Conservation (phyloP, 2,797 vertebrate genomes). For the Anguilla megastoma region DNA sequence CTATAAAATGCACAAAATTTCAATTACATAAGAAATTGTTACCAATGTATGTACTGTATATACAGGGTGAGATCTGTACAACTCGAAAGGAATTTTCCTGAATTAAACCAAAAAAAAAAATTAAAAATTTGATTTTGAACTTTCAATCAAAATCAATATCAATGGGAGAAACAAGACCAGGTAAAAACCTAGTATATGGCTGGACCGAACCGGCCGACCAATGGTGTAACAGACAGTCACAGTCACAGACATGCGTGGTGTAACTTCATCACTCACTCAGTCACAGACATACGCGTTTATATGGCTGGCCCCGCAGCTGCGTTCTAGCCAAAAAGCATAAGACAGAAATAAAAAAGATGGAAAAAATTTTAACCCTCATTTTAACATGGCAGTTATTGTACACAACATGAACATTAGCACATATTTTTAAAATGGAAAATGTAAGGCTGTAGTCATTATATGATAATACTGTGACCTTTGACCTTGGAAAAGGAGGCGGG, state of each 20-base stretch:
- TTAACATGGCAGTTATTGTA: neutral
- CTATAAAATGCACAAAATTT: neutral
- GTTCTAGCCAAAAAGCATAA: neutral
- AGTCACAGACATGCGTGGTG: no score
- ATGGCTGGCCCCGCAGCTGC: no score
- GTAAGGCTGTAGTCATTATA: neutral
- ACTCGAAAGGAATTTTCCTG: neutral
- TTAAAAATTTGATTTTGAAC: neutral
- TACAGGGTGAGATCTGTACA: neutral
- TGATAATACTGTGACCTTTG: neutral
- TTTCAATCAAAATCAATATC: neutral
- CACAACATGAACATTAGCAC: neutral
- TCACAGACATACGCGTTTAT: no score
- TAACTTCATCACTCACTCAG: no score
- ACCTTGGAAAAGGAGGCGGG: neutral
- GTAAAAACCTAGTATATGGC: no score
- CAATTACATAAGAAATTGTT: neutral
- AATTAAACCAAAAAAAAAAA: neutral
- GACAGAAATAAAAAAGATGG: neutral
- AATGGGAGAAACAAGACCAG: neutral
- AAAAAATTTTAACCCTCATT: neutral
- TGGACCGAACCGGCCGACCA: no score
- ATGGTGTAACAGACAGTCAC: no score
- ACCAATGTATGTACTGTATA: neutral
- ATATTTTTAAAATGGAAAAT: neutral